Percentiles rank a stretch among this genome's conserved stretches.
These are phyloP conservation scores for Gymnocephalus cernua DNA, from an alignment of 2,113 vertebrate species.

Conservation along the genomic window DNA sequence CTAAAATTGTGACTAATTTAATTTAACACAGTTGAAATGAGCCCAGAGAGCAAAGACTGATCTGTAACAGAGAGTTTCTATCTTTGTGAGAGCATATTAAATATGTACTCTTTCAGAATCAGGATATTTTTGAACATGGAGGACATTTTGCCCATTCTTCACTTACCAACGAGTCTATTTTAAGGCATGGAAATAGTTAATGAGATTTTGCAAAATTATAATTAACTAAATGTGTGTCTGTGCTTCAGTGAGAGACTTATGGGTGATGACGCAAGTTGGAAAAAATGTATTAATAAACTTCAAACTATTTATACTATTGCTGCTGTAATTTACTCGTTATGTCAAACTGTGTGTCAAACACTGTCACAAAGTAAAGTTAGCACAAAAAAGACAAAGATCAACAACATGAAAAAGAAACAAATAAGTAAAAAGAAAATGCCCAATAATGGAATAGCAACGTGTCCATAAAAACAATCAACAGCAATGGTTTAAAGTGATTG, in stretches of 20 bases:
- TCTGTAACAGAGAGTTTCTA: not conserved
- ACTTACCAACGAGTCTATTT: not conserved
- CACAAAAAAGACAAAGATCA: not conserved
- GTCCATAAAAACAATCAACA: slow-evolving; percentile 46
- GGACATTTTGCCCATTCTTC: slow-evolving; percentile 3
- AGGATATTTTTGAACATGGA: not conserved
- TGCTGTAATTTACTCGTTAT: not conserved
- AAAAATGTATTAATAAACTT: not conserved
- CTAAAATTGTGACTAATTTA: not conserved
- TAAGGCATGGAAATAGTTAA: not conserved
- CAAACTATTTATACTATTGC: not conserved
- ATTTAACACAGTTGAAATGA: not conserved
- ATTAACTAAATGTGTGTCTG: slow-evolving; percentile 20
- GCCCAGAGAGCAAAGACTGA: not conserved
- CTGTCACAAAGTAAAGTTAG: slow-evolving; percentile 15
- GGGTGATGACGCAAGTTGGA: not conserved
- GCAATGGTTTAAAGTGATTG: slow-evolving; percentile 78
- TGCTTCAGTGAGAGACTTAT: not conserved
- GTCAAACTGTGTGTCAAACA: not conserved
- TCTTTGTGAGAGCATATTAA: slow-evolving; percentile 6
- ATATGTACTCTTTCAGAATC: not conserved
- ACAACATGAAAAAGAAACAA: slow-evolving; percentile 31
- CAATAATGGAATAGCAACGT: slow-evolving; percentile 69
- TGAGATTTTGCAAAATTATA: slow-evolving; percentile 6
- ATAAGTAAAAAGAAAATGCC: slow-evolving; percentile 58